Conservation (phyloP, 2,797 vertebrate genomes). For the Chiroxiphia lanceolata region DNA sequence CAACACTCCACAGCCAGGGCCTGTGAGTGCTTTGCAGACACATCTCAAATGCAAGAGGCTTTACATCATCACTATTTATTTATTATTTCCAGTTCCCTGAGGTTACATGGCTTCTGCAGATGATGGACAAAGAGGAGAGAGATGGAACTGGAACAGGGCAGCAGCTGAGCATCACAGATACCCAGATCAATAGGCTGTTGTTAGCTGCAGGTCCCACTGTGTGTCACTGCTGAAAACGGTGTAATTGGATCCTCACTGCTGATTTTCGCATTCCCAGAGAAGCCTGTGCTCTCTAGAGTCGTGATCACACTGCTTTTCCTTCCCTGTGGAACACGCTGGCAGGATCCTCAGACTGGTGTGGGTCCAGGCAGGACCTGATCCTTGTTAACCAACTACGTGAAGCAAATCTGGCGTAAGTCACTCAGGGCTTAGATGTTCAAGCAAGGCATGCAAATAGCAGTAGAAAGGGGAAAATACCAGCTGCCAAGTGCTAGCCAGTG, state of each 20-base stretch:
- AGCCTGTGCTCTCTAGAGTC: rapidly evolving
- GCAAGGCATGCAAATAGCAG: background rate
- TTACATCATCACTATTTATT: background rate
- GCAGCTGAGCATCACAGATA: background rate
- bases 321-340: background rate
- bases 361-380: background rate
- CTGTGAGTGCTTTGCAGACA: rapidly evolving
- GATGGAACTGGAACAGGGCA: background rate
- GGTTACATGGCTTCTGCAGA: background rate
- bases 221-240: background rate
- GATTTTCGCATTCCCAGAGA: rapidly evolving
- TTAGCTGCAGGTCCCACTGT: background rate
- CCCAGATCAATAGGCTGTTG: background rate
- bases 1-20: rapidly evolving
- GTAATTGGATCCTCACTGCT: background rate
- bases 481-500: background rate
- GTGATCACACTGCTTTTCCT: rapidly evolving
- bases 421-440: background rate
- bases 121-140: background rate
- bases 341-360: background rate
- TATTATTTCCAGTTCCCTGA: background rate
- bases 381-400: background rate
- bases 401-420: background rate
- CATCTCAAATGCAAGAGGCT: background rate
- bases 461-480: background rate